phyloP scores from a whole-genome alignment of 2,797 vertebrate species.

The Tangara arthus region DNA sequence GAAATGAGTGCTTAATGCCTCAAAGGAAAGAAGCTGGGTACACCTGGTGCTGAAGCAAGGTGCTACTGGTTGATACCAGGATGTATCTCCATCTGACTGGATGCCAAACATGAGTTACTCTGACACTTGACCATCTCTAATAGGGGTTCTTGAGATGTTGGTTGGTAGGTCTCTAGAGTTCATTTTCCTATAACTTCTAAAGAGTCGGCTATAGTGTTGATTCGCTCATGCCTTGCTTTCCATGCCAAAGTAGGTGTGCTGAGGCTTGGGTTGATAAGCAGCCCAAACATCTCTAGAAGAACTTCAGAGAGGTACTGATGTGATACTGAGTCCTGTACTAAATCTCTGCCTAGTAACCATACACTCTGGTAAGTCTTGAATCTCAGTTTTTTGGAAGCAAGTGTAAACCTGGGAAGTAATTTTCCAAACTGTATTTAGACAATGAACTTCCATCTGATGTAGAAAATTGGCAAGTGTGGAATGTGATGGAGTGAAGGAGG shows the following conservation, averaged over 20 bases:
- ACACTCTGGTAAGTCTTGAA: not conserved
- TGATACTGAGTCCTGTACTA: not conserved
- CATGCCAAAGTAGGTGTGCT: not conserved
- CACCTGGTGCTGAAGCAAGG: not conserved
- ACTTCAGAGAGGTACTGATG: not conserved
- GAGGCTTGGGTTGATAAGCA: not conserved
- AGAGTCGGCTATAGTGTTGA: not conserved
- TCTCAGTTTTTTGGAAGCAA: not conserved
- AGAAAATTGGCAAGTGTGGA: not conserved
- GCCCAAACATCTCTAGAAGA: not conserved
- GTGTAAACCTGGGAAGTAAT: not conserved
- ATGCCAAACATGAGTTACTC: not conserved
- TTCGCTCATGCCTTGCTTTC: not conserved
- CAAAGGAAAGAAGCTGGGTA: not conserved
- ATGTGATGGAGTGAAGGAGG: not conserved
- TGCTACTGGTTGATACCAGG: not conserved
- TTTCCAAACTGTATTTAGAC: not conserved
- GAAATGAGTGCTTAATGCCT: not conserved
- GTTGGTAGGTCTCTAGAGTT: not conserved
- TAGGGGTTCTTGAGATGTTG: not conserved
- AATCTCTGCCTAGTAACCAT: not conserved
- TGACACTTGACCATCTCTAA: not conserved
- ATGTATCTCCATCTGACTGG: not conserved
- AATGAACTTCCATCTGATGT: not conserved
- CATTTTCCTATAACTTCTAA: not conserved